Percentiles rank a stretch among this genome's conserved stretches.
Conservation (phyloP, 1,140 invertebrate species). For the Trichonephila clavipes region DNA sequence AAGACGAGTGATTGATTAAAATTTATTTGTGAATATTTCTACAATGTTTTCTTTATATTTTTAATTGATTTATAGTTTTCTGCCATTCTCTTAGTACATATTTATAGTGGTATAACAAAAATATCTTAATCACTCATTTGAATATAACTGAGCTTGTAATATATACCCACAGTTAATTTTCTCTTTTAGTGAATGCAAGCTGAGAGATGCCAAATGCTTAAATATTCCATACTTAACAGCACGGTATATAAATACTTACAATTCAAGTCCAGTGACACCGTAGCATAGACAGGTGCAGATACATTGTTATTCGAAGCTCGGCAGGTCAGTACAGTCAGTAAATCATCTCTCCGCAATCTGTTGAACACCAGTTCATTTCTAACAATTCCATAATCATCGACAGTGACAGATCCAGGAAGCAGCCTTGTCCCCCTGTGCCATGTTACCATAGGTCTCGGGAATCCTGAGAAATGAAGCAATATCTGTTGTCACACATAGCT, state of each 20-base stretch:
- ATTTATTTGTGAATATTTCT: no score
- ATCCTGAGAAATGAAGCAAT: constrained; percentile 83
- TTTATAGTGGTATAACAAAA: no score
- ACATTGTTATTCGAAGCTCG: constrained; percentile 90
- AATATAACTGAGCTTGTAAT: no score
- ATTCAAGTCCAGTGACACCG: constrained; percentile 79
- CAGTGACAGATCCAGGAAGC: constrained; percentile 87
- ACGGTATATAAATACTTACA: constrained; percentile 78
- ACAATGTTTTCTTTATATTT: no score
- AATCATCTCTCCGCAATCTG: constrained; percentile 87
- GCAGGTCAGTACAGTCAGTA: constrained; percentile 91
- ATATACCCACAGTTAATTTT: no score
- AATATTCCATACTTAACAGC: not conserved
- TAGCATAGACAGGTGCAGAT: constrained; percentile 81
- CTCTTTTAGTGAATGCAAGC: no score
- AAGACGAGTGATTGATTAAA: no score
- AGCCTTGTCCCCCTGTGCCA: constrained; percentile 91
- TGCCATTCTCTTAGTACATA: no score
- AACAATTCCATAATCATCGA: constrained; percentile 82
- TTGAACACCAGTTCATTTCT: constrained; percentile 86
- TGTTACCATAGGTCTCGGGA: constrained; percentile 89
- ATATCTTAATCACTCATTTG: no score
- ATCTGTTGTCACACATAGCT: no score
- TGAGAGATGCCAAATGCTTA: no score
- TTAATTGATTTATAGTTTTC: no score